Base-by-base conservation (phyloP, 2,113 vertebrate species). In the Ciconia boyciana region DNA sequence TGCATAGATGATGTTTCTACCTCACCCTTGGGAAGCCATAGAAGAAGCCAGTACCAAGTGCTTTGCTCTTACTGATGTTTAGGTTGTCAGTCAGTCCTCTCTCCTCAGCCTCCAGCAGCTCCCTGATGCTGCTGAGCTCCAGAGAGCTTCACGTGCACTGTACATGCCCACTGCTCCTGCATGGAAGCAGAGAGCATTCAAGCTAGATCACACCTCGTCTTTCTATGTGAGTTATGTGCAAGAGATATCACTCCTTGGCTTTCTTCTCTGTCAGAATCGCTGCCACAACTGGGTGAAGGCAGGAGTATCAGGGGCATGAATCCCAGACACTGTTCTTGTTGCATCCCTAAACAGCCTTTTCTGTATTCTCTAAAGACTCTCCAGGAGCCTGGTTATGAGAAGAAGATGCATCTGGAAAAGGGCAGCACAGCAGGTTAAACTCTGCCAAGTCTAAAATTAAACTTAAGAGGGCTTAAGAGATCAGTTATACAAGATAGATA, bases 401-500 rank as follows among this genome's bases (percentile, higher is more conserved):
- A 92, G 58, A 91, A 91, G 92, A 96, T 95, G 87, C 93, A 95
- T 96, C 96, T 95, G 92, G 93, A 96, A 97, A 97, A 96, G 96
- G 96, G 94, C 93, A 95, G 93, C 93, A 95, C 96, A 97, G 94
- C 96, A 97, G 96, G 96, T 90, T 96, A 97, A 96, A 97, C 93
- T 95, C 96, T 96, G 96, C 96, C 96, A 96, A 96, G 85, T 95
- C 96, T 97, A 97, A 97, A 96, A 96, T 96, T 96, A 97, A 96
- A 94, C 96, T 92, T 96, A 97, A 97, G 96, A 97, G 96, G 94
- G 96, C 96, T 97, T 97, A 97, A 96, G 90, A 97, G 96, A 97
- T 96, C 96, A 80, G 96, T 96, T 96, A 97, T 96, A 97, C 96
- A 97, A 97, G 96, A 96, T 96, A 97, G 96, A 96, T 96, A 96